These are phyloP conservation scores for Mus pahari DNA, from an alignment of 2,113 vertebrate species.

Conservation along the genomic window DNA sequence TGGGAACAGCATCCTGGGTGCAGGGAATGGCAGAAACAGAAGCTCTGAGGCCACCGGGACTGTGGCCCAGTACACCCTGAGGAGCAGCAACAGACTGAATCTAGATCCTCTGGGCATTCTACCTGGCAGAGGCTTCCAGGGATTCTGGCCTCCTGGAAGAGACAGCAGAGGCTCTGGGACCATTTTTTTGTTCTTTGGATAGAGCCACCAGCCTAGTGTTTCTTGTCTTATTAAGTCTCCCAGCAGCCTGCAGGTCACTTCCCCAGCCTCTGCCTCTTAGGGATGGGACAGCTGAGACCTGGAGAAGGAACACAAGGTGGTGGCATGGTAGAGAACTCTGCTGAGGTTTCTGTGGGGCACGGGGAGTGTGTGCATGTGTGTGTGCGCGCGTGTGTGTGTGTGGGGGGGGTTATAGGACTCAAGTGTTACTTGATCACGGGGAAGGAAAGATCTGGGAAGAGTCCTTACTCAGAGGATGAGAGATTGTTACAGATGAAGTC, in stretches of 20 bases:
- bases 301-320: rapidly evolving
- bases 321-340: neutral
- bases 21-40: neutral
- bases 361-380: neutral
- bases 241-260: neutral
- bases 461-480: neutral
- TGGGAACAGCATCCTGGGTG: neutral
- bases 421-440: neutral
- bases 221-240: neutral
- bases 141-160: neutral
- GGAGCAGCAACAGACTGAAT: neutral
- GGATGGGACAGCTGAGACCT: neutral
- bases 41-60: neutral
- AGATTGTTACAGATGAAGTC: neutral
- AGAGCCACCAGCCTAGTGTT: too few species aligned
- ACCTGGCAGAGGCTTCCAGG: neutral
- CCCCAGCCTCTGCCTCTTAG: neutral
- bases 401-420: neutral
- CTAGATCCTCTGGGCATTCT: rapidly evolving
- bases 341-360: neutral
- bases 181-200: neutral
- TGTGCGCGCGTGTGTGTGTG: neutral
- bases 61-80: too few species aligned
- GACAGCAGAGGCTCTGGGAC: neutral
- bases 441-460: neutral